Evolutionary conservation across 2,113 vertebrate species (phyloP).

Genomic region (Amblyopsis rosae): DNA sequence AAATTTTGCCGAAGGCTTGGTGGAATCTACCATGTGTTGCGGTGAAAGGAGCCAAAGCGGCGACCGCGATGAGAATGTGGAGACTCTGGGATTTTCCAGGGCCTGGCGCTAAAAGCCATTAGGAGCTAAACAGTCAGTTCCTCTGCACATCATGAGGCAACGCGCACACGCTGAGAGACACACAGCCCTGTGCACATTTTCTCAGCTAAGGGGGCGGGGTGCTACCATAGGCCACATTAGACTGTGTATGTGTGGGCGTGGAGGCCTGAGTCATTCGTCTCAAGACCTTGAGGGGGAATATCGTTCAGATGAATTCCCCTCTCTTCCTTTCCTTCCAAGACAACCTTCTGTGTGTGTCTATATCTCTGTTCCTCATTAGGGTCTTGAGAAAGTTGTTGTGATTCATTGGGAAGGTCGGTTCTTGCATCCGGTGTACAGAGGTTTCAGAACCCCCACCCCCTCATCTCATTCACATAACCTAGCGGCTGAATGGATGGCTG

Average conservation of each 20-base stretch:
- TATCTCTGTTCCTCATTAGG: constrained; percentile 57
- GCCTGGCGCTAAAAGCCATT: constrained; percentile 43
- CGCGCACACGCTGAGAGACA: constrained; percentile 7
- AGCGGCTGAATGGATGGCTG: constrained; percentile 12
- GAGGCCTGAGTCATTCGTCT: constrained; percentile 51
- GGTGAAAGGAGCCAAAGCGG: constrained; percentile 25
- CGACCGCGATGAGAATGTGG: constrained; percentile 48
- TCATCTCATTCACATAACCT: background rate
- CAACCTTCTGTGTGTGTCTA: too few species aligned
- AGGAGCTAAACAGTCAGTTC: constrained; percentile 47
- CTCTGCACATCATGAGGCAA: constrained; percentile 32
- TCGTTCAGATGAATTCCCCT: constrained; percentile 42
- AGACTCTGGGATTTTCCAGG: constrained; percentile 78
- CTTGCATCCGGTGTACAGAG: constrained; percentile 33
- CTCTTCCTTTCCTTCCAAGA: constrained; percentile 29
- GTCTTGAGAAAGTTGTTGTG: constrained; percentile 52
- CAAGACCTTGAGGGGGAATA: constrained; percentile 40
- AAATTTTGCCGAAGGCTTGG: constrained; percentile 6
- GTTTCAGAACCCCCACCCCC: constrained; percentile 51
- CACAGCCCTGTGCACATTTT: background rate
- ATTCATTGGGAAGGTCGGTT: constrained; percentile 21
- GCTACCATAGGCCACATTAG: too few species aligned
- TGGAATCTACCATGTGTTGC: constrained; percentile 27
- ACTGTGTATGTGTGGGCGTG: constrained; percentile 25
- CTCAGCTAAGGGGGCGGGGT: too few species aligned